phyloP scores from a whole-genome alignment of 2,888 invertebrate genomes.

The Brenthis hecate region DNA sequence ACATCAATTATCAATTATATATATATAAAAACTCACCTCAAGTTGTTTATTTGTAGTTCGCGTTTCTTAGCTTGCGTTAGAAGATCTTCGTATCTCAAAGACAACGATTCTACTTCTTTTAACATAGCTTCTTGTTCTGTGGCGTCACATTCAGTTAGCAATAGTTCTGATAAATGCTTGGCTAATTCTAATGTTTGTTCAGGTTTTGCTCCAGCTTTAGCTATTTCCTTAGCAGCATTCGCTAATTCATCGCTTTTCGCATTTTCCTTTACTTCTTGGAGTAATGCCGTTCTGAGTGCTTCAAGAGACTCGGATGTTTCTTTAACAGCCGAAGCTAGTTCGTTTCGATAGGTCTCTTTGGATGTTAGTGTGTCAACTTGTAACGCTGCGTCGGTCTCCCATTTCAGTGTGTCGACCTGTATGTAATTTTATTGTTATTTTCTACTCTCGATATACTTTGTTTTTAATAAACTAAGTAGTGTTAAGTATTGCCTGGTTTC shows the following conservation, averaged over 20 bases:
- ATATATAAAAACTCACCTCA: slow-evolving; percentile 83
- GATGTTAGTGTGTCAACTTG: slow-evolving; percentile 93
- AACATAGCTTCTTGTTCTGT: slow-evolving; percentile 85
- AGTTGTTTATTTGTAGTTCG: slow-evolving; percentile 89
- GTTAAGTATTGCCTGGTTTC: no score
- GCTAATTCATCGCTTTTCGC: slow-evolving; percentile 84
- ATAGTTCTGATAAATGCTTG: slow-evolving; percentile 88
- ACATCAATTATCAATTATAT: slow-evolving; percentile 13
- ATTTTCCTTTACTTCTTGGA: slow-evolving; percentile 62
- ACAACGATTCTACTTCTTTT: slow-evolving; percentile 84
- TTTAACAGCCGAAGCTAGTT: slow-evolving; percentile 87
- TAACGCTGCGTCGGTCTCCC: slow-evolving; percentile 89
- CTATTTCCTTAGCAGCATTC: slow-evolving; percentile 86
- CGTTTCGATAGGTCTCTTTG: slow-evolving; percentile 91
- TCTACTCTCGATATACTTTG: no score
- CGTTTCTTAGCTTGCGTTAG: slow-evolving; percentile 87
- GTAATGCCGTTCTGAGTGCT: slow-evolving; percentile 82
- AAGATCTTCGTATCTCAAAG: slow-evolving; percentile 86
- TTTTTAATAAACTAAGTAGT: no score
- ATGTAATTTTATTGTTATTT: neutral
- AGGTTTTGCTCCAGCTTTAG: slow-evolving; percentile 89
- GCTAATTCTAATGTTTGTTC: slow-evolving; percentile 91
- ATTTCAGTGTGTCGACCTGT: slow-evolving; percentile 88
- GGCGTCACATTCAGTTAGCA: slow-evolving; percentile 88
- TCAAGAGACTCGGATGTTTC: slow-evolving; percentile 87